These are phyloP conservation scores for Hirtodrosophila duncani DNA, from an alignment of 2,888 invertebrate genomes.

Conservation along the genomic window DNA sequence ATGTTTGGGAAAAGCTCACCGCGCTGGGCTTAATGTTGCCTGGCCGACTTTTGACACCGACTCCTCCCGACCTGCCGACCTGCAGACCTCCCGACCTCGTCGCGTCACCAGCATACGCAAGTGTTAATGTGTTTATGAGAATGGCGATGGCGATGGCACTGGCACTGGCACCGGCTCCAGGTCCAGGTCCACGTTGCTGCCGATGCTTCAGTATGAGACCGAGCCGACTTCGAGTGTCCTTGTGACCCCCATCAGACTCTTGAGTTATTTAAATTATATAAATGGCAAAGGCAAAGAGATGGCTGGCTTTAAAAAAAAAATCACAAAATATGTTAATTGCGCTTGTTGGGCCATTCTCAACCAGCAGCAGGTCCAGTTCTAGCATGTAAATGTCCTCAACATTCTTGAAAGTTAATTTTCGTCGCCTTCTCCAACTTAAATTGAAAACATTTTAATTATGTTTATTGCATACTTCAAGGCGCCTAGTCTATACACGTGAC, in stretches of 20 bases:
- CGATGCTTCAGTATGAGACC: background rate
- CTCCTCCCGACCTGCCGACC: slow-evolving; percentile 13
- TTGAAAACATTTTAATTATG: slow-evolving; percentile 65
- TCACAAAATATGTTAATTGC: slow-evolving; percentile 71
- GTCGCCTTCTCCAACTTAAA: slow-evolving; percentile 46
- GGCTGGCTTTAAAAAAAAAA: slow-evolving; percentile 43
- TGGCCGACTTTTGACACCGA: slow-evolving; percentile 58
- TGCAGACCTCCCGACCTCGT: slow-evolving; percentile 31
- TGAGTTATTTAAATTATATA: slow-evolving; percentile 69
- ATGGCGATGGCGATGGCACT: slow-evolving; percentile 37
- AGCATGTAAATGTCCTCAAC: slow-evolving; percentile 55
- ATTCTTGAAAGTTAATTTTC: slow-evolving; percentile 68
- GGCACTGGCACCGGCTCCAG: slow-evolving; percentile 9
- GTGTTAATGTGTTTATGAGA: slow-evolving; percentile 67
- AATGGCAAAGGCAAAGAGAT: slow-evolving; percentile 29
- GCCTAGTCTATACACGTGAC: background rate
- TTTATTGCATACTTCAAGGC: slow-evolving; percentile 45
- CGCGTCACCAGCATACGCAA: slow-evolving; percentile 40
- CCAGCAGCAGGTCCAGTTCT: slow-evolving; percentile 31
- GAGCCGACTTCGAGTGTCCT: slow-evolving; percentile 45
- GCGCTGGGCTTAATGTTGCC: slow-evolving; percentile 49
- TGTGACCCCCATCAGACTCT: slow-evolving; percentile 54
- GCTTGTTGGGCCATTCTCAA: slow-evolving; percentile 40
- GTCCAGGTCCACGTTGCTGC: slow-evolving; percentile 6
- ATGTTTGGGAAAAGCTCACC: slow-evolving; percentile 31